Percentiles rank a stretch among this genome's conserved stretches.
phyloP scores from a whole-genome alignment of 2,888 invertebrate genomes.

The Sicus ferrugineus region DNA sequence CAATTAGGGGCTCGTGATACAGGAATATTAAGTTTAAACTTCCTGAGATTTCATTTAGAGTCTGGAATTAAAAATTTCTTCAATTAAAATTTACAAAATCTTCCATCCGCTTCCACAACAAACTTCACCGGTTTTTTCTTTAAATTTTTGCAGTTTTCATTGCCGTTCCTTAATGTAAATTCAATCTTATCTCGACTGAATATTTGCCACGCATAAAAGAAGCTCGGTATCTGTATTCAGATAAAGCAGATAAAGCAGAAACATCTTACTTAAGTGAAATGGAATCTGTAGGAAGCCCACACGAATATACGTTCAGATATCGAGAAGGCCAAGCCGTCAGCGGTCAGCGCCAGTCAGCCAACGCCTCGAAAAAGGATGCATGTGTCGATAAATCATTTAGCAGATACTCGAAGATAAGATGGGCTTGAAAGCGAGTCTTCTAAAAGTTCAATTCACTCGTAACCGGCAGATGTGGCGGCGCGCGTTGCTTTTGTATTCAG shows the following conservation, averaged over 20 bases:
- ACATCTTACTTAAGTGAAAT: background rate
- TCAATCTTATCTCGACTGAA: background rate
- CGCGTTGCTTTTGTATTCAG: background rate
- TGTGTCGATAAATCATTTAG: constrained; percentile 29
- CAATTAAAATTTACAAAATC: too few species aligned
- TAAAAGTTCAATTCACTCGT: background rate
- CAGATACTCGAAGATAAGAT: constrained; percentile 8
- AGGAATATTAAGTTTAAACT: too few species aligned
- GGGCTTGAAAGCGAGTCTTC: background rate
- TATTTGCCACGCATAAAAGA: background rate
- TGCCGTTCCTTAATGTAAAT: too few species aligned
- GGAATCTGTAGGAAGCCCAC: background rate
- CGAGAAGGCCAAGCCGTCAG: background rate
- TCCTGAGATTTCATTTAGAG: too few species aligned
- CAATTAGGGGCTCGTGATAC: too few species aligned
- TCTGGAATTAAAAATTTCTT: too few species aligned
- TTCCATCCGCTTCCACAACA: too few species aligned
- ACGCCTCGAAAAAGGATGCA: constrained; percentile 9
- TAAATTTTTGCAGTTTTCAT: background rate
- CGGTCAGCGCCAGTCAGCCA: background rate
- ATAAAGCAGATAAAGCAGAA: background rate
- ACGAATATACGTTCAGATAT: background rate
- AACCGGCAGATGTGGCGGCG: background rate
- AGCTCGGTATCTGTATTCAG: background rate
- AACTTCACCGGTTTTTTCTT: too few species aligned